Conservation (phyloP, 2,888 invertebrate species). For the Parascotia fuliginaria region DNA sequence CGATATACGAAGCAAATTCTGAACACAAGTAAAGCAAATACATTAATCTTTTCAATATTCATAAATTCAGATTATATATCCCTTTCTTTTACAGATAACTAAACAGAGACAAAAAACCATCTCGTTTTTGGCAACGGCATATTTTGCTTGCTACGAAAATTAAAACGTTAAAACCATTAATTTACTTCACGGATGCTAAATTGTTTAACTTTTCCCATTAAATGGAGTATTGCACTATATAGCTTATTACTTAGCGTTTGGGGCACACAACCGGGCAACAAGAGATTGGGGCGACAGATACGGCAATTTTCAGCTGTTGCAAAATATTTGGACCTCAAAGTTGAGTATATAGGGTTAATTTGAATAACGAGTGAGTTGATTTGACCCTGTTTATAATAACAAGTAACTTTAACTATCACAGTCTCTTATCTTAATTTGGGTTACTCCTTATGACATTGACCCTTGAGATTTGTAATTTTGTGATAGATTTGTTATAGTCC, state of each 20-base stretch:
- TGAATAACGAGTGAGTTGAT: neutral
- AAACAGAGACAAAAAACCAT: neutral
- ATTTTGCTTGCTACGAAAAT: constrained; percentile 52
- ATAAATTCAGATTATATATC: neutral
- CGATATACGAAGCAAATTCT: too few relatives aligned
- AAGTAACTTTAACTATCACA: too few relatives aligned
- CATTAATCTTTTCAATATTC: too few relatives aligned
- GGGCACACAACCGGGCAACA: constrained; percentile 4
- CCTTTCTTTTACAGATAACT: constrained; percentile 1
- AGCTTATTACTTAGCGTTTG: constrained; percentile 49
- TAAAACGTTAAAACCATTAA: constrained; percentile 71
- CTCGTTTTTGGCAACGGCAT: constrained; percentile 8
- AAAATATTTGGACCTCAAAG: neutral
- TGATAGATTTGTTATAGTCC: too few relatives aligned
- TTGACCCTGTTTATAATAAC: neutral
- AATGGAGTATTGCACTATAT: constrained; percentile 49
- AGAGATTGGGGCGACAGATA: neutral
- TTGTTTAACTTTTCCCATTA: constrained; percentile 74
- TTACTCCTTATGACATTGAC: too few relatives aligned
- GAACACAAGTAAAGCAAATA: too few relatives aligned
- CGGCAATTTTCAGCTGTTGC: neutral
- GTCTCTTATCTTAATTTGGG: too few relatives aligned
- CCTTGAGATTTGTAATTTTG: too few relatives aligned
- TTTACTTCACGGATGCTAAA: constrained; percentile 63
- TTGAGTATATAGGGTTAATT: neutral